Conservation (phyloP, 2,797 vertebrate species). For the Astyanax mexicanus region DNA sequence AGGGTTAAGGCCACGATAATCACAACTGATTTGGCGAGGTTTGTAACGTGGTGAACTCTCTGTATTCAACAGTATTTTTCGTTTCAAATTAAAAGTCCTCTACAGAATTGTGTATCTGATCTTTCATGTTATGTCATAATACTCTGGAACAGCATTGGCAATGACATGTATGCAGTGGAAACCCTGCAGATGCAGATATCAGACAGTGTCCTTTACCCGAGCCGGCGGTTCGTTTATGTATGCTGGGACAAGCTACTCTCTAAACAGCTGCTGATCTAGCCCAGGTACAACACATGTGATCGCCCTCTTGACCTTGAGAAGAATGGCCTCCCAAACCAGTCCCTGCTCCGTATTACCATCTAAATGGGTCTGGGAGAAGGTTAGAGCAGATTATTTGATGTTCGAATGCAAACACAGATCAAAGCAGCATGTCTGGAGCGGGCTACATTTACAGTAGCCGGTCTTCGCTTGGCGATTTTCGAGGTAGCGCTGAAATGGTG, state of each 20-base stretch:
- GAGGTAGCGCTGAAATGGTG: conserved; percentile 63
- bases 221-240: not conserved
- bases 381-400: conserved; percentile 82
- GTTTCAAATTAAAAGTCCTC: too few relatives aligned
- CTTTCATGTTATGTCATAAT: too few relatives aligned
- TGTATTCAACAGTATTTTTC: too few relatives aligned
- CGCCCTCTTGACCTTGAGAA: conserved; percentile 78
- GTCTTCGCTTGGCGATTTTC: conserved; percentile 58
- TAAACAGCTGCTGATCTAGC: conserved; percentile 29
- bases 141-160: not conserved
- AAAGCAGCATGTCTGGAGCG: conserved; percentile 74
- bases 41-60: too few relatives aligned
- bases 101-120: too few relatives aligned
- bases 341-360: conserved; percentile 79
- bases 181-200: not conserved
- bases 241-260: not conserved
- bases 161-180: not conserved
- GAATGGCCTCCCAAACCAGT: conserved; percentile 65
- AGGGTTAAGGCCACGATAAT: too few relatives aligned
- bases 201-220: not conserved
- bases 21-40: too few relatives aligned
- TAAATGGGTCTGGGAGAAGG: conserved; percentile 77
- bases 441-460: conserved; percentile 69
- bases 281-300: conserved; percentile 64
- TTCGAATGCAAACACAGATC: conserved; percentile 85